Evolutionary conservation across 2,888 invertebrate genomes (phyloP).

Genomic region (Apamea monoglypha): DNA sequence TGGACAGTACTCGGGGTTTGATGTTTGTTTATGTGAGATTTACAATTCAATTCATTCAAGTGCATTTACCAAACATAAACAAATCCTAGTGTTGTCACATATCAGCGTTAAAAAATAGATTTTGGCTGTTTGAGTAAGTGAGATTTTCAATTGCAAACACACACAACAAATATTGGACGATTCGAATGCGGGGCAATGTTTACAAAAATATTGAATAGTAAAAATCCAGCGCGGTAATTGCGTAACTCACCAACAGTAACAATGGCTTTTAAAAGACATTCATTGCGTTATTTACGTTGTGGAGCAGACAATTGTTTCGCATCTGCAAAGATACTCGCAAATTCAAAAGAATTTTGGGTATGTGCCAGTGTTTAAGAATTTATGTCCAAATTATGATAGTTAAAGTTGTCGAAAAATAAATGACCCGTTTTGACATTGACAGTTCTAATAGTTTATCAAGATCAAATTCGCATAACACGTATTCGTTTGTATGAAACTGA

Average conservation of each 20-base stretch:
- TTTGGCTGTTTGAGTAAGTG: neutral
- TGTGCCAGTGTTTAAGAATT: neutral
- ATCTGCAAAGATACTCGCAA: neutral
- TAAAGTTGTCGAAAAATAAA: too few species aligned
- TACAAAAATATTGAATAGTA: neutral
- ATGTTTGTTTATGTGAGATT: neutral
- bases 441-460: too few species aligned
- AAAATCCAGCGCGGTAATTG: neutral
- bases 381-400: neutral
- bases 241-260: too few species aligned
- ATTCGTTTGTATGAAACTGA: too few species aligned
- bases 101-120: neutral
- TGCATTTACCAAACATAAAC: neutral
- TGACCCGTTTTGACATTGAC: too few species aligned
- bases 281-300: too few species aligned
- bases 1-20: neutral
- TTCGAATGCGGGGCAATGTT: constrained; percentile 8
- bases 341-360: neutral
- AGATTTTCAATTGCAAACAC: neutral
- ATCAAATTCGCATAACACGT: too few species aligned
- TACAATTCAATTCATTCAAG: neutral
- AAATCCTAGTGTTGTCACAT: neutral
- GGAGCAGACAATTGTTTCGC: neutral
- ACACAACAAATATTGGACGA: neutral
- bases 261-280: too few species aligned